Conservation (phyloP, 2,797 vertebrate species). For the Rachycentron canadum region DNA sequence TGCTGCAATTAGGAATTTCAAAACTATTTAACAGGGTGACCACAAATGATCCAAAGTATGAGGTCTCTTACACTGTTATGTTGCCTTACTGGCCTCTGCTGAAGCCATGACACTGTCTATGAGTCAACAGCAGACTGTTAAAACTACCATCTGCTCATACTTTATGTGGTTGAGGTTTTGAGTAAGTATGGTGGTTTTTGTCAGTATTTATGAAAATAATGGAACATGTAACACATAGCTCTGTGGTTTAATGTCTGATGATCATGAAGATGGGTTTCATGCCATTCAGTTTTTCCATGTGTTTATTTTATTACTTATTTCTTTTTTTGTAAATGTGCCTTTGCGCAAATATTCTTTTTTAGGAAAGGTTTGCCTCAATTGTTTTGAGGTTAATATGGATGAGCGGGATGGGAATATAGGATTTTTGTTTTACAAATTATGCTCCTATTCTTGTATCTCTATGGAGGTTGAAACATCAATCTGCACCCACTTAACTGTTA, state of each 20-base stretch:
- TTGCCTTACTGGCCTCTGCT: slow-evolving; percentile 8
- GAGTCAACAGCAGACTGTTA: slow-evolving; percentile 21
- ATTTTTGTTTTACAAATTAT: not conserved
- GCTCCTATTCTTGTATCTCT: not conserved
- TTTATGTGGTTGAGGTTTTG: slow-evolving; percentile 36
- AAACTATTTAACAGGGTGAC: slow-evolving; percentile 17
- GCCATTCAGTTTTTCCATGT: not conserved
- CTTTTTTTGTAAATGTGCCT: not conserved
- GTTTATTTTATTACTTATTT: not conserved
- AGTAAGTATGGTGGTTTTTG: slow-evolving; percentile 16
- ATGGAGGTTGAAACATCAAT: not conserved
- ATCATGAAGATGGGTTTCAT: not conserved
- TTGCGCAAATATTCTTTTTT: not conserved
- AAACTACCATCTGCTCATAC: slow-evolving; percentile 40
- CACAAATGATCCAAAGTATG: slow-evolving; percentile 4
- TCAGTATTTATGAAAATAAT: slow-evolving; percentile 22
- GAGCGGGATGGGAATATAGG: not conserved
- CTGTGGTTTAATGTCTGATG: slow-evolving; percentile 1
- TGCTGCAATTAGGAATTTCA: not conserved
- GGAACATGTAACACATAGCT: slow-evolving; percentile 19
- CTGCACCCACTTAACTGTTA: not conserved
- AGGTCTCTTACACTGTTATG: slow-evolving; percentile 1
- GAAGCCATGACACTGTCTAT: slow-evolving; percentile 6
- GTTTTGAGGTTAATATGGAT: not conserved
- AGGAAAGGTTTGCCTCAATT: not conserved